Evolutionary conservation across 64 coral and sea anemone genomes (phyloP).

Genomic region (Montipora foliosa): DNA sequence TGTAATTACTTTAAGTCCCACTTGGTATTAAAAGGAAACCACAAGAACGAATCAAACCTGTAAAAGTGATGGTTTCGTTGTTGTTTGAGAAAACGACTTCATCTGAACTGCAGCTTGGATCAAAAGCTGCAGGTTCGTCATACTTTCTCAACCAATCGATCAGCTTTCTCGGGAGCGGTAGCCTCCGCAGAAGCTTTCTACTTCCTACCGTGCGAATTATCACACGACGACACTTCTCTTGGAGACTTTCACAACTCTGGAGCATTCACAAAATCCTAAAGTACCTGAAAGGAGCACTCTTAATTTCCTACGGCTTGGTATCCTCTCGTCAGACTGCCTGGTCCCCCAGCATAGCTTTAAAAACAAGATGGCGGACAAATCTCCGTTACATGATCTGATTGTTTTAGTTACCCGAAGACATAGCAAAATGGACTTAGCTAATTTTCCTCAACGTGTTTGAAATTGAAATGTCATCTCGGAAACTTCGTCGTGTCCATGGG

Average conservation of each 20-base stretch:
- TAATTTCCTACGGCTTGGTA: too few relatives aligned
- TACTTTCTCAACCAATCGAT: constrained; percentile 78
- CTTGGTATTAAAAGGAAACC: background rate
- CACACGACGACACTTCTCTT: constrained; percentile 83
- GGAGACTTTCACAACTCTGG: constrained; percentile 86
- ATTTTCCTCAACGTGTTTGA: background rate
- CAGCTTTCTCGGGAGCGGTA: constrained; percentile 77
- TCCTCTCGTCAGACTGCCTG: too few relatives aligned
- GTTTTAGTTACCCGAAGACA: too few relatives aligned
- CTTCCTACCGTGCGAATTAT: constrained; percentile 82
- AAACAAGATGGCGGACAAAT: too few relatives aligned
- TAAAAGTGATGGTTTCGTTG: constrained; percentile 82
- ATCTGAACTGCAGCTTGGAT: constrained; percentile 60
- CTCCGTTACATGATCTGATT: too few relatives aligned
- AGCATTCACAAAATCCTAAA: constrained; percentile 45
- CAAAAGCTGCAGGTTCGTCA: constrained; percentile 76
- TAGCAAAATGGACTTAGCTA: background rate
- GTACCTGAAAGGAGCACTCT: background rate
- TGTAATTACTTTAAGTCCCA: background rate
- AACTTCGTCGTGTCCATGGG: constrained; percentile 70
- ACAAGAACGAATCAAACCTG: constrained; percentile 40
- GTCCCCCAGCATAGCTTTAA: too few relatives aligned
- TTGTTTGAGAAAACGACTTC: constrained; percentile 80
- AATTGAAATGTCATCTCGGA: constrained; percentile 71
- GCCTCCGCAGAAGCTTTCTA: constrained; percentile 59